Evolutionary conservation across 2,888 invertebrate species (phyloP).

Genomic region (Drosophila formosana): DNA sequence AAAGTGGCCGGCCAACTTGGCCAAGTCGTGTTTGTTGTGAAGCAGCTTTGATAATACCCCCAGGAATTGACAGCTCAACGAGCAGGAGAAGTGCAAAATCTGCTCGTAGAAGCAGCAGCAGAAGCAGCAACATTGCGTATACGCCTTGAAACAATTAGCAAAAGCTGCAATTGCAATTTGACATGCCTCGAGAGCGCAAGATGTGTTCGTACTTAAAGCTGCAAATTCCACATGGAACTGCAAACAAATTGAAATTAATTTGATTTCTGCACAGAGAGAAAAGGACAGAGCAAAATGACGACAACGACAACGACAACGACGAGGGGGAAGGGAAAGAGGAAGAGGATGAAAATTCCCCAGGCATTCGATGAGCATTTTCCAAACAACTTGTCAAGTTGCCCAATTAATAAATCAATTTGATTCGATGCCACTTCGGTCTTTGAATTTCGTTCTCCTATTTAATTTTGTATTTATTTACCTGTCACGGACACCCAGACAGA

Average conservation of each 20-base stretch:
- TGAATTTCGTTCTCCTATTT: slow-evolving; percentile 49
- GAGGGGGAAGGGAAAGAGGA: neutral
- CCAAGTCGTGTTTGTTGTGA: slow-evolving; percentile 26
- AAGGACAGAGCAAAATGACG: neutral
- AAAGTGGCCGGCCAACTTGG: slow-evolving; percentile 64
- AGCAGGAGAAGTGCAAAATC: slow-evolving; percentile 28
- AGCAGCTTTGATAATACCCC: slow-evolving; percentile 25
- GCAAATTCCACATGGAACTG: slow-evolving; percentile 66
- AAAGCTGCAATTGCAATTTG: slow-evolving; percentile 51
- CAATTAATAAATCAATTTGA: slow-evolving; percentile 80
- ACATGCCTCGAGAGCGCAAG: slow-evolving; percentile 35
- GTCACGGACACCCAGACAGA: slow-evolving; percentile 37
- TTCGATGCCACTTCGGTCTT: slow-evolving; percentile 25
- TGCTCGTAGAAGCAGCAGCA: slow-evolving; percentile 3
- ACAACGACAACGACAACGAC: neutral
- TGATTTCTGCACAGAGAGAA: slow-evolving; percentile 36
- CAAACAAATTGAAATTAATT: slow-evolving; percentile 74
- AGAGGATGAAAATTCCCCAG: slow-evolving; percentile 38
- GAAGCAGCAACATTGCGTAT: slow-evolving; percentile 49
- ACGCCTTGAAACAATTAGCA: slow-evolving; percentile 76
- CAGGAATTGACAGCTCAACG: slow-evolving; percentile 63
- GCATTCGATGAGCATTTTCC: slow-evolving; percentile 28
- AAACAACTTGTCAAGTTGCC: slow-evolving; percentile 61
- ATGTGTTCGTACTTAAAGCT: slow-evolving; percentile 29
- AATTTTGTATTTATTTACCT: slow-evolving; percentile 60